Evolutionary conservation across 2,888 invertebrate genomes (phyloP).

Genomic region (Bellardia pandia): DNA sequence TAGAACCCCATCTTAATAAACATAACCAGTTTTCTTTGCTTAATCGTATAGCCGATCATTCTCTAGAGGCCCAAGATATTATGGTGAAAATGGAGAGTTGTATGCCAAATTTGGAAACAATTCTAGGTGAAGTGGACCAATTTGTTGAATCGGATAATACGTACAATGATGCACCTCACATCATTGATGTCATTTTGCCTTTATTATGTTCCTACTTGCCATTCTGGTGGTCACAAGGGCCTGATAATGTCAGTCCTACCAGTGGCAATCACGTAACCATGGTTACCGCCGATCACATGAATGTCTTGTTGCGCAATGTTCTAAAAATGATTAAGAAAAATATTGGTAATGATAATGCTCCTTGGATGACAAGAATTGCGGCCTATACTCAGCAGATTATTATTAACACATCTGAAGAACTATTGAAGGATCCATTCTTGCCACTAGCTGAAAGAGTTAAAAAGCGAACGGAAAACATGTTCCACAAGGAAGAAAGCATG

Average conservation of each 20-base stretch:
- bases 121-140: constrained; percentile 96
- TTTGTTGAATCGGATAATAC: constrained; percentile 97
- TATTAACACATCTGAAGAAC: constrained; percentile 97
- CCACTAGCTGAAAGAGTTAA: constrained; percentile 97
- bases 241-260: constrained; percentile 95
- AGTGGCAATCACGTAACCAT: constrained; percentile 96
- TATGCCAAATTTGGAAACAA: constrained; percentile 96
- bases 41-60: constrained; percentile 97
- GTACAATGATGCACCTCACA: constrained; percentile 95
- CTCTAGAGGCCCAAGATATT: constrained; percentile 97
- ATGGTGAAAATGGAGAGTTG: constrained; percentile 96
- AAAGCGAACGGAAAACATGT: constrained; percentile 94
- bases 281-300: constrained; percentile 99
- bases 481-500: constrained; percentile 96
- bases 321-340: constrained; percentile 98
- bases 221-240: constrained; percentile 99
- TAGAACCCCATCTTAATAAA: constrained; percentile 98
- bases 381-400: constrained; percentile 98
- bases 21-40: constrained; percentile 98
- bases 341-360: constrained; percentile 97
- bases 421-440: constrained; percentile 96
- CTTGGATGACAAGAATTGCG: constrained; percentile 99
- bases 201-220: constrained; percentile 97
- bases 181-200: constrained; percentile 98
- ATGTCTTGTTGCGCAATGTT: constrained; percentile 97